Percentiles rank a stretch among this genome's conserved stretches.
These are phyloP conservation scores for Pantherophis vulpinus DNA, from an alignment of 2,797 vertebrate species.

Conservation along the genomic window DNA sequence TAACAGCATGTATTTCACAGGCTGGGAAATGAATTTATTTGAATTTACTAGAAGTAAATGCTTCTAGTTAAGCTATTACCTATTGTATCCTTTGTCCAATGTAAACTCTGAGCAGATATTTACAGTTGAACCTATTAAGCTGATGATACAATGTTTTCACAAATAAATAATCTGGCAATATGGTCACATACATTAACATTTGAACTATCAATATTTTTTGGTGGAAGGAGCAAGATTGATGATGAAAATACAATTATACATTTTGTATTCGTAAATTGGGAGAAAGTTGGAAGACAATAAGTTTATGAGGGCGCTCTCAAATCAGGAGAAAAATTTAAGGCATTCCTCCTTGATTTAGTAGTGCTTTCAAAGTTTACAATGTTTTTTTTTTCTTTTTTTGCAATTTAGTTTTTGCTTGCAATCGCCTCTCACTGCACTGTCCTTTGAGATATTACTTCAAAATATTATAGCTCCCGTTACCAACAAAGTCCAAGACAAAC, in stretches of 20 bases:
- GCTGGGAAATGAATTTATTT: slow-evolving; percentile 1
- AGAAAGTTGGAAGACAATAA: neutral
- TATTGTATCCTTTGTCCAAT: neutral
- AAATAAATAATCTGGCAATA: neutral
- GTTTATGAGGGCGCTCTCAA: neutral
- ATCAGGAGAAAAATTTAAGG: neutral
- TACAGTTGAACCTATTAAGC: neutral
- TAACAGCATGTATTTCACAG: neutral
- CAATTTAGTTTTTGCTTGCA: neutral
- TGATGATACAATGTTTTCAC: neutral
- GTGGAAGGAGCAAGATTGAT: neutral
- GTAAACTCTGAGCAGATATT: neutral
- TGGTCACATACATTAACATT: neutral
- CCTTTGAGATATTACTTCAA: neutral
- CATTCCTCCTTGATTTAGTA: neutral
- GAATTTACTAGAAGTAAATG: neutral
- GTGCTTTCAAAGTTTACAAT: neutral
- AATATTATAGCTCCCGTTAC: neutral
- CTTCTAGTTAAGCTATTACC: neutral
- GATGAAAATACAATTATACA: neutral
- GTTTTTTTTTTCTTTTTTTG: neutral
- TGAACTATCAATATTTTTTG: neutral
- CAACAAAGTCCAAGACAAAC: neutral
- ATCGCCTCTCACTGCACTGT: neutral
- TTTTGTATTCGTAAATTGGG: neutral